Conservation (phyloP, 2,797 vertebrate genomes). For the Numenius phaeopus region DNA sequence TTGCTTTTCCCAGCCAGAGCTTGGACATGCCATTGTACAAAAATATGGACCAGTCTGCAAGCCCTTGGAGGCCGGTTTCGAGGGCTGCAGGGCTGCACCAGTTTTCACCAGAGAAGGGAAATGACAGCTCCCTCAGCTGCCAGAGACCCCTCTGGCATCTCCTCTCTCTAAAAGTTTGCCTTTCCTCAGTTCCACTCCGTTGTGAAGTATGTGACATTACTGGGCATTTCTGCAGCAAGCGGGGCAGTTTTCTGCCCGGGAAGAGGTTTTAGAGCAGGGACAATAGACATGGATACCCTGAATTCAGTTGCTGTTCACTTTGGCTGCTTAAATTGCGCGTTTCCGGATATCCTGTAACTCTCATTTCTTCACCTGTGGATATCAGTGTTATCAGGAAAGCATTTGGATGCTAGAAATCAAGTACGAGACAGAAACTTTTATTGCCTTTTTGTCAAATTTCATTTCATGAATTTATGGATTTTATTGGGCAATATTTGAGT, state of each 20-base stretch:
- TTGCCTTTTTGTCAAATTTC: not conserved
- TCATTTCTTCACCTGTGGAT: not conserved
- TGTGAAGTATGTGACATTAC: not conserved
- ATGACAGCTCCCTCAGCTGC: not conserved
- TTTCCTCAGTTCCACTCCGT: not conserved
- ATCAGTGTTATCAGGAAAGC: not conserved
- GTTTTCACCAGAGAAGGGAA: not conserved
- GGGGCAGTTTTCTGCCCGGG: not conserved
- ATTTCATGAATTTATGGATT: not conserved
- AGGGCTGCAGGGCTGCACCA: not conserved
- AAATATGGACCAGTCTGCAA: not conserved
- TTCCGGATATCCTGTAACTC: not conserved
- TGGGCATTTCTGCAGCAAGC: not conserved
- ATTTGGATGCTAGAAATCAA: not conserved
- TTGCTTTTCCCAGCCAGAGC: not conserved
- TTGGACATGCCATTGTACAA: not conserved
- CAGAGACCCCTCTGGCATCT: not conserved
- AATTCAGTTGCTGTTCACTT: not conserved
- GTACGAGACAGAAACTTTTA: not conserved
- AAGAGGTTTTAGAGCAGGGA: not conserved
- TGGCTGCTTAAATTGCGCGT: not conserved
- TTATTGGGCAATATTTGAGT: not conserved
- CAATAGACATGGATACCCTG: not conserved
- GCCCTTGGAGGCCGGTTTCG: rapidly evolving
- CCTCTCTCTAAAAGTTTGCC: not conserved